Conservation (phyloP, 2,113 vertebrate species). For the Cyprinus carpio region DNA sequence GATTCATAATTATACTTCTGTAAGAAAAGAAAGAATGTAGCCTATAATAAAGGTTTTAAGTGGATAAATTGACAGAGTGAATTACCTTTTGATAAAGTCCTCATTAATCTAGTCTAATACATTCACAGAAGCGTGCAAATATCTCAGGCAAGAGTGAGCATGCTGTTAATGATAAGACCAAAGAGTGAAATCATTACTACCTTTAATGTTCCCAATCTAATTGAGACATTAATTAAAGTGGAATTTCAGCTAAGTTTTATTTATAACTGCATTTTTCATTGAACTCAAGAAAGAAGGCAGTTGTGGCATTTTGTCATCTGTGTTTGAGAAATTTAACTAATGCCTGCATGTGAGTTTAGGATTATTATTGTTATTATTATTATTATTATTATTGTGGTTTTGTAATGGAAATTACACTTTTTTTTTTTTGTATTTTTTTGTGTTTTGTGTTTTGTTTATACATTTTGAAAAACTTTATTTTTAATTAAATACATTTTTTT, state of each 20-base stretch:
- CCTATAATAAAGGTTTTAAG: constrained; percentile 42
- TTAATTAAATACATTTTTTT: no score
- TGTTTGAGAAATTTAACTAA: constrained; percentile 2
- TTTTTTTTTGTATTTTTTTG: no score
- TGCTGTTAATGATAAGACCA: constrained; percentile 77
- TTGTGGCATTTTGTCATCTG: not conserved
- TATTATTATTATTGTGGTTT: not conserved
- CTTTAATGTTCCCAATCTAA: constrained; percentile 82
- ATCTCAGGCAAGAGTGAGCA: constrained; percentile 72
- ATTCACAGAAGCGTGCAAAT: constrained; percentile 71
- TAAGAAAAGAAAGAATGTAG: constrained; percentile 33
- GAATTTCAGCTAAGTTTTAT: constrained; percentile 74
- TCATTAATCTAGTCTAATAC: constrained; percentile 77
- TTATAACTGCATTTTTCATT: constrained; percentile 77
- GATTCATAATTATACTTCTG: constrained; percentile 3
- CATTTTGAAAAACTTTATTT: no score
- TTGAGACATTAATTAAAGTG: constrained; percentile 79
- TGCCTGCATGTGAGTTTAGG: not conserved
- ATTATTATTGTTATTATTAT: not conserved
- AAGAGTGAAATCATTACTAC: constrained; percentile 78
- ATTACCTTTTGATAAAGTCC: constrained; percentile 68
- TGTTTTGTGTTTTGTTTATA: no score
- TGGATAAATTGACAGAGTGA: constrained; percentile 55
- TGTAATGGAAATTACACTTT: no score
- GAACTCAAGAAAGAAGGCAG: constrained; percentile 58